Conservation (phyloP, 2,888 invertebrate genomes). For the Lepidocyrtoides sp. region DNA sequence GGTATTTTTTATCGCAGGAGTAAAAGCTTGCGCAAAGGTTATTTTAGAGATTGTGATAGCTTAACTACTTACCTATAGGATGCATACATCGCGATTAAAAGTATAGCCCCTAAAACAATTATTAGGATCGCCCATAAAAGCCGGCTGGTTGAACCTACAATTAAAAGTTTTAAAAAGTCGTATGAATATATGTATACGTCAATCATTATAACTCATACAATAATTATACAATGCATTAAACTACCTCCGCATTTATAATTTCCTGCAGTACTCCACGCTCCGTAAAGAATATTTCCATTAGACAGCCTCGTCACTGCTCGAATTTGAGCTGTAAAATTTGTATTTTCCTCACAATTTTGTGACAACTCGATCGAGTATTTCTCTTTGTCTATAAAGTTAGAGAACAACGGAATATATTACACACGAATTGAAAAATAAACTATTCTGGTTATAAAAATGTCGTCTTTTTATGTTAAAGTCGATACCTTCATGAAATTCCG, state of each 20-base stretch:
- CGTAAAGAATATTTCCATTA: conserved; percentile 51
- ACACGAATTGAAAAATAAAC: not conserved
- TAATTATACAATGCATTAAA: not conserved
- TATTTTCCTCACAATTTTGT: conserved; percentile 79
- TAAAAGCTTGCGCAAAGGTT: too few species aligned
- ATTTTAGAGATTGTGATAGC: too few species aligned
- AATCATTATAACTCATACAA: not conserved
- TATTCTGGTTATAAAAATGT: not conserved
- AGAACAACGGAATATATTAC: not conserved
- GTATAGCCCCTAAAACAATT: conserved; percentile 47
- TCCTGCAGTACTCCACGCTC: conserved; percentile 84
- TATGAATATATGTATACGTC: not conserved
- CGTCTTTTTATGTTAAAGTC: not conserved
- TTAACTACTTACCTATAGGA: conserved; percentile 78
- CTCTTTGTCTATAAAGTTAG: not conserved
- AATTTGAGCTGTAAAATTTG: conserved; percentile 84
- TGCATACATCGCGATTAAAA: conserved; percentile 77
- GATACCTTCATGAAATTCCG: conserved; percentile 31
- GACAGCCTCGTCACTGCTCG: conserved; percentile 79
- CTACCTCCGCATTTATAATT: conserved; percentile 83
- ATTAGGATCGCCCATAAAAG: conserved; percentile 83
- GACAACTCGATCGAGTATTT: conserved; percentile 54
- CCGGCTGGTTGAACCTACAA: conserved; percentile 79
- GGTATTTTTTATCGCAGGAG: not conserved
- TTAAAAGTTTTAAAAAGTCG: conserved; percentile 12